phyloP scores from a whole-genome alignment of 2,113 vertebrate genomes.

The Pyxicephalus adspersus region DNA sequence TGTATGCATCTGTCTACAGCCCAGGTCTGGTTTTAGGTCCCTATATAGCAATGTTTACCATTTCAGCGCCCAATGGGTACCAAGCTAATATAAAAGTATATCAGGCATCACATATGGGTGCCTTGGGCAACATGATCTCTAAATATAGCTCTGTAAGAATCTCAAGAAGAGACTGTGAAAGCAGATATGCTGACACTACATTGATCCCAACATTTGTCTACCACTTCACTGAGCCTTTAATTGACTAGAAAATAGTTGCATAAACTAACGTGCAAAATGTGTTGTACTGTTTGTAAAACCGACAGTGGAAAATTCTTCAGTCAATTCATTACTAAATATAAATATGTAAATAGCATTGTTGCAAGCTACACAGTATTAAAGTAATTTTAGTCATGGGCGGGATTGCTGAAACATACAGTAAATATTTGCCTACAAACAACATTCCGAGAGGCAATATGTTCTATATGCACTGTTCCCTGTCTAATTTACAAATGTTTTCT shows the following conservation, averaged over 20 bases:
- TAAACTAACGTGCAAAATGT: not conserved
- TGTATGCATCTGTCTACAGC: too few relatives aligned
- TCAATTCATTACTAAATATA: slow-evolving; percentile 8
- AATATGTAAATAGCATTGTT: slow-evolving; percentile 14
- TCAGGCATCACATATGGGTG: too few relatives aligned
- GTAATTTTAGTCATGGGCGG: not conserved
- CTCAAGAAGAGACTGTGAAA: too few relatives aligned
- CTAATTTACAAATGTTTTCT: slow-evolving; percentile 29
- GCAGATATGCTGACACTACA: too few relatives aligned
- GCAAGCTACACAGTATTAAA: not conserved
- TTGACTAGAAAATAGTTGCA: not conserved
- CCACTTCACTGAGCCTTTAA: not conserved
- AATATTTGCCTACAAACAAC: slow-evolving; percentile 23
- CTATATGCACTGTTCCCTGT: not conserved
- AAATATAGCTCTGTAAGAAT: too few relatives aligned
- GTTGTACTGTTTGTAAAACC: not conserved
- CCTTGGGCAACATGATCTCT: too few relatives aligned
- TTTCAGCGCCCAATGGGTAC: too few relatives aligned
- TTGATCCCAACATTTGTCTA: not conserved
- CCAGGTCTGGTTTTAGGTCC: too few relatives aligned
- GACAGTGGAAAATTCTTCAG: not conserved
- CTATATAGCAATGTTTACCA: too few relatives aligned
- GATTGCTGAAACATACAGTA: not conserved
- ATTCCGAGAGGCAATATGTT: not conserved
- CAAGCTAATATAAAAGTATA: too few relatives aligned